Base-by-base conservation (phyloP, 2,888 invertebrate genomes). In the Drosophila mulleri region DNA sequence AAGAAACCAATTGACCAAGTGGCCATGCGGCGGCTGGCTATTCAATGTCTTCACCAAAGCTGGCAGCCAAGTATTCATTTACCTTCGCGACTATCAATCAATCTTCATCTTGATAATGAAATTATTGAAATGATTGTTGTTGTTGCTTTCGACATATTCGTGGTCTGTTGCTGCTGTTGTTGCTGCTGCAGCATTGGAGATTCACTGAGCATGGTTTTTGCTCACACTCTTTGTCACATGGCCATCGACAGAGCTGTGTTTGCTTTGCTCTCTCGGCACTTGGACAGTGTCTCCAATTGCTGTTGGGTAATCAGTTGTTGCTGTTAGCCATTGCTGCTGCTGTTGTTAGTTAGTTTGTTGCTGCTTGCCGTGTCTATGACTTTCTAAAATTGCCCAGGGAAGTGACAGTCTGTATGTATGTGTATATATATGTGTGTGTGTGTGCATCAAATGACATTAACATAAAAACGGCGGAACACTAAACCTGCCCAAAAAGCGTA, bases 61-160 rank as follows among this genome's bases (percentile, higher is more conserved):
- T 44, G 53, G 41, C 67, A 66, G 58, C 48, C 73, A 57, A 60
- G 47, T 62, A 76, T 63, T 60, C 67, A 70, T 73, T 72, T 67
- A 56, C 54, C 67, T 61, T 54, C 58, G 57, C 41, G 60, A 64
- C 84, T 74, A 76, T 81, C 79, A 88, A 89, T 87, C 88, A 85
- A 87, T 87, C 89, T 84, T 78, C 68, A 88, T 82, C 88, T 89
- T 79, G 89, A 89, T 87, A 89, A 87, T 88, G 89, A 82, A 84
- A 82, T 87, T 84, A 87, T 87, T 82, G 85, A 89, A 82, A 82
- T 80, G 80, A 64, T 44, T 62, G 67, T 23, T 62, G 67, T 18
- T 67, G 48, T 45, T 23, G 20, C 20, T 63, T 61, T 67, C 58
- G 57, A 47, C 52, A 47, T 52, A 7, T 41, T 67, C 66, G 57